Base-by-base conservation (phyloP, 2,797 vertebrate genomes). In the Mustela erminea region DNA sequence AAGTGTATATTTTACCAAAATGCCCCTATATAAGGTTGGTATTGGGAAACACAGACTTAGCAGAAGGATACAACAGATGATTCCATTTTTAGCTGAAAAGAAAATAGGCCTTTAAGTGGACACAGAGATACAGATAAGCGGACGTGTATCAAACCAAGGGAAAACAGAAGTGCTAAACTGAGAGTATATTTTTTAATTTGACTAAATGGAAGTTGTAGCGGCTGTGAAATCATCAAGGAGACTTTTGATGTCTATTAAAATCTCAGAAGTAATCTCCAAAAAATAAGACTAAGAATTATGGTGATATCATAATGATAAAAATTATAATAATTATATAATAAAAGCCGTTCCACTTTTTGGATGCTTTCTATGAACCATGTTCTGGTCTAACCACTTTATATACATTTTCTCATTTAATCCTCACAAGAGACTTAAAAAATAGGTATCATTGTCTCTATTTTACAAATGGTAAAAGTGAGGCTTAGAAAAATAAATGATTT, bases 321-420 rank as follows among this genome's bases (percentile, higher is more conserved):
- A 82, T 52, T 23, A 49, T 1, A 82, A 15, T 7, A 54, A 75
- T 7, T n/a, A 5, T 56, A 9, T 49, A 78, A 66, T 83, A 80
- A 87, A 86, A 91, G 87, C 68, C 72, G 23, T 52, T 87, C 35
- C 29, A 18, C 23, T 43, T 85, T 29, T 5, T 64, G n/a, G 32
- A 89, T 78, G 17, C 25, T 85, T 84, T 56, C 38, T 72, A 32
- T 21, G 7, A 43, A 75, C n/a, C 32, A 80, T 25, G 23, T 21
- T 92, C 41, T 75, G 58, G 23, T 64, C 66, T 84, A 75, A 93
- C 23, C 18, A 92, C 11, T 68, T 80, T 68, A 90, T 18, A 2
- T 29, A 92, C n/a, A 72, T 84, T 87, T 95, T 90, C 66, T 86
- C 32, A 95, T 64, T 91, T 83, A 84, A 86, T 66, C 23, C 13